Conservation (phyloP, 2,113 vertebrate species). For the Hydropotes inermis region DNA sequence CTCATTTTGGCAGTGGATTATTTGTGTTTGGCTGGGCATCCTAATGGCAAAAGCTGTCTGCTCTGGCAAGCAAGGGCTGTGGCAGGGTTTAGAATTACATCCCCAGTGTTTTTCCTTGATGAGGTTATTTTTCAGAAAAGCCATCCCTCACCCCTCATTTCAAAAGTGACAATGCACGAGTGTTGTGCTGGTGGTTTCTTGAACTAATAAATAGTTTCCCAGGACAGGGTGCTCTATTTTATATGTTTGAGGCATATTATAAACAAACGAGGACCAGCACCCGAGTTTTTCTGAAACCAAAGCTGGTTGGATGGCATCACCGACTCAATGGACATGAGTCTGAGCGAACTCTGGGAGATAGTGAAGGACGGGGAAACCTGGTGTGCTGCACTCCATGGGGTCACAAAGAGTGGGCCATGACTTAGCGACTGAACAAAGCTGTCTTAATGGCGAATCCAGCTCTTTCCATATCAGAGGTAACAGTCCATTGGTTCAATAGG, state of each 20-base stretch:
- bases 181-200: not conserved
- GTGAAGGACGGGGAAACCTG: not conserved
- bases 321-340: not conserved
- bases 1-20: conserved; percentile 84
- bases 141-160: not conserved
- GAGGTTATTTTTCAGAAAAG: conserved; percentile 60
- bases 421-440: not conserved
- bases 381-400: not conserved
- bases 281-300: not conserved
- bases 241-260: not conserved
- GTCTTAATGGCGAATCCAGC: not conserved
- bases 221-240: not conserved
- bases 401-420: not conserved
- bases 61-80: conserved; percentile 70
- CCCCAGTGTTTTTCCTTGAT: conserved; percentile 70
- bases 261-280: not conserved
- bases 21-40: conserved; percentile 83
- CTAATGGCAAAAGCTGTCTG: conserved; percentile 82
- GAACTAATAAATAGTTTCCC: not conserved
- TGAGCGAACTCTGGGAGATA: not conserved
- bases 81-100: conserved; percentile 63
- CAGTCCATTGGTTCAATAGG: not conserved
- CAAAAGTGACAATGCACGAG: not conserved
- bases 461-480: not conserved
- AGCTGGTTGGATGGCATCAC: not conserved